Base-by-base conservation (phyloP, 2,888 invertebrate species). In the Pterostichus niger region DNA sequence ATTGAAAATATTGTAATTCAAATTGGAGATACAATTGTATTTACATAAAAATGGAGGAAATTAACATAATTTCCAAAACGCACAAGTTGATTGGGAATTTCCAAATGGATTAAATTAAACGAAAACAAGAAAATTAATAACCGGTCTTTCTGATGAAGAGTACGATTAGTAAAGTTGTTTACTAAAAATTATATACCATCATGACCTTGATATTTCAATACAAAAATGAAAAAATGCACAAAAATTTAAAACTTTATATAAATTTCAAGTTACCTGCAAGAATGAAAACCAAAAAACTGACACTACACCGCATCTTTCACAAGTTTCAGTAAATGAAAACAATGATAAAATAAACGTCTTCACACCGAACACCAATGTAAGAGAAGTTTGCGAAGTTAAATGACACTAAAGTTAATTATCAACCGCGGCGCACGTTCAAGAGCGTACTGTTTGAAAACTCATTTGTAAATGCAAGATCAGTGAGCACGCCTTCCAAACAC, bases 51-150 rank as follows among this genome's bases (percentile, higher is more conserved):
- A 75, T 17, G 17, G 7, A 64, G 33, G 10, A 24, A 46, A 61
- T 49, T 64, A 61, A 79, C 79, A 79, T 33, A 61, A 79, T 59
- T 15, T 78, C 24, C 44, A 59, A 78, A 76, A 46, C 44, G 64
- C 64, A 31, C 35, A 78, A 78, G 64, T 79, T 78, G 54, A 71
- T 31, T 80, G 80, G 80, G 80, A 68, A 71, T 80, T 68, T 68
- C 80, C 80, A 68, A 80, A 54, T 54, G 64, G 49, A 79, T 44
- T 78, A 40, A 71, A n/a, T 68, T 80, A 54, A 24, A 80, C 54
- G 71, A 80, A 80, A 80, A 80, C 68, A 49, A 71, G 68, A 80
- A 79, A 46, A 56, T 80, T 68, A 80, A 80, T 80, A 80, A 80
- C 80, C 80, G 80, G 80, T 80, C 80, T 80, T 64, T 52, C 64